phyloP scores from a whole-genome alignment of 2,888 invertebrate species.

The Scaptomyza tumidula region DNA sequence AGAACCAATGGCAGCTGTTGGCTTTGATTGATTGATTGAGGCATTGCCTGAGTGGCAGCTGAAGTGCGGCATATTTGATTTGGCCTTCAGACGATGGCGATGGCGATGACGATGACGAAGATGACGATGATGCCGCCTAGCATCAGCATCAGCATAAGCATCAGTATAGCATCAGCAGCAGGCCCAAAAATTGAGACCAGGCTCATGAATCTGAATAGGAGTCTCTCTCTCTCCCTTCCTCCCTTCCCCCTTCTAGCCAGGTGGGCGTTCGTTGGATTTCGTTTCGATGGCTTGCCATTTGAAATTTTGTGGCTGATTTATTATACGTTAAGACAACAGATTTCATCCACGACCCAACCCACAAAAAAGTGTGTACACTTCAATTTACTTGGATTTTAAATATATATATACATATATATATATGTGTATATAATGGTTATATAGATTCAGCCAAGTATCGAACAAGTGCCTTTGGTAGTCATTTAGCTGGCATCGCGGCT shows the following conservation, averaged over 20 bases:
- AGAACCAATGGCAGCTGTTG: constrained; percentile 58
- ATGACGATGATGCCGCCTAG: constrained; percentile 5
- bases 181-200: constrained; percentile 11
- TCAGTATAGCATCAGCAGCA: background rate
- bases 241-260: background rate
- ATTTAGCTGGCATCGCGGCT: constrained; percentile 24
- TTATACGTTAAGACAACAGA: constrained; percentile 80
- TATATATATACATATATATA: background rate
- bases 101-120: background rate
- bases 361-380: constrained; percentile 12
- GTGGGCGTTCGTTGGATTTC: background rate
- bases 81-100: constrained; percentile 31
- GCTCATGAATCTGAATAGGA: constrained; percentile 58
- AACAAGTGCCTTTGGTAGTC: constrained; percentile 25
- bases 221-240: background rate
- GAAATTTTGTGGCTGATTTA: constrained; percentile 73
- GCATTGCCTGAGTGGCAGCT: constrained; percentile 76
- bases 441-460: constrained; percentile 27
- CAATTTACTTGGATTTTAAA: constrained; percentile 9
- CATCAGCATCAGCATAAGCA: constrained; percentile 1
- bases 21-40: constrained; percentile 78
- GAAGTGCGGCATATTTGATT: constrained; percentile 77
- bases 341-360: constrained; percentile 36
- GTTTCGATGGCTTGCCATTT: constrained; percentile 35
- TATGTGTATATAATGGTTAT: background rate